Conservation (phyloP, 2,113 vertebrate genomes). For the Entosphenus tridentatus region DNA sequence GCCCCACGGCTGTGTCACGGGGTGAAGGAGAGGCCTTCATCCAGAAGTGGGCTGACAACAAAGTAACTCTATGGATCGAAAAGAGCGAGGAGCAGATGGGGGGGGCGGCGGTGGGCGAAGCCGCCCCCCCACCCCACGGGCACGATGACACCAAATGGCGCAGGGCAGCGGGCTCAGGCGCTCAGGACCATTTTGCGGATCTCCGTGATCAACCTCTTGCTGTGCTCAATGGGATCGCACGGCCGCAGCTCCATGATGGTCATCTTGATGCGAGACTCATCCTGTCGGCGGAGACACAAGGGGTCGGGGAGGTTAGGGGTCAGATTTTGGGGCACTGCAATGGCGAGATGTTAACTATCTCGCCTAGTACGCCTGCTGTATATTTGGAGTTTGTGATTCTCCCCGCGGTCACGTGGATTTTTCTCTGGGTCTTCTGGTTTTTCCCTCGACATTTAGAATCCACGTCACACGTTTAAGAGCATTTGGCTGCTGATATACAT, state of each 20-base stretch:
- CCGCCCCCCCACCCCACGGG: too few species aligned
- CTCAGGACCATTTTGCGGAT: constrained; percentile 28
- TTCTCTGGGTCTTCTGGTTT: constrained; percentile 8
- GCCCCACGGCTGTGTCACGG: too few species aligned
- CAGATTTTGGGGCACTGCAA: constrained; percentile 8
- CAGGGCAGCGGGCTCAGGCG: too few species aligned
- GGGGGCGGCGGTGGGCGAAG: too few species aligned
- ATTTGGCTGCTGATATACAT: too few species aligned
- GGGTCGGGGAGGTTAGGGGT: constrained; percentile 5
- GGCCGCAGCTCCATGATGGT: constrained; percentile 61
- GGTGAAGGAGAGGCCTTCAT: too few species aligned
- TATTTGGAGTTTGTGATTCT: constrained; percentile 11
- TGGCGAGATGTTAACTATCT: constrained; percentile 4
- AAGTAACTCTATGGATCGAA: too few species aligned
- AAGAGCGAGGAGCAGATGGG: too few species aligned
- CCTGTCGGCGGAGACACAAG: constrained; percentile 23
- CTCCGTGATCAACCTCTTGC: constrained; percentile 50
- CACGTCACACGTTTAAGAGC: too few species aligned
- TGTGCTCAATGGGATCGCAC: constrained; percentile 62
- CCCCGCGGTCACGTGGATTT: constrained; percentile 8
- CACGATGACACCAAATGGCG: too few species aligned
- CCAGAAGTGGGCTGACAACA: too few species aligned
- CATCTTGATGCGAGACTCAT: constrained; percentile 80
- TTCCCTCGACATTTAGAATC: not conserved
- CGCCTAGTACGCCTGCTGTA: constrained; percentile 7